Percentiles rank a stretch among this genome's conserved stretches.
Conservation (phyloP, 2,113 vertebrate species). For the Neotragus moschatus region DNA sequence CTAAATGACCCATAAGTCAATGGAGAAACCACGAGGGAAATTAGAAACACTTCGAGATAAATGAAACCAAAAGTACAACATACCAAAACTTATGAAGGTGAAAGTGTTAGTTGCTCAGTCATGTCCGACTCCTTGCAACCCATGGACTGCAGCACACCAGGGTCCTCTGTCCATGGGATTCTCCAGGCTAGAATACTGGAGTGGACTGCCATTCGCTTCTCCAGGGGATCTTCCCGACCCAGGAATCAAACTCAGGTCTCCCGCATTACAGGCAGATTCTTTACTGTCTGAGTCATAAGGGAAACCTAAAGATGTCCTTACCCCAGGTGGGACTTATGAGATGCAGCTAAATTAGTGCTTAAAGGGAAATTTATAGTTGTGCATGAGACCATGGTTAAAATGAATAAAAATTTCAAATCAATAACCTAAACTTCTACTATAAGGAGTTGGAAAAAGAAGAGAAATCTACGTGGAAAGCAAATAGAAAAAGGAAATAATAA, state of each 20-base stretch:
- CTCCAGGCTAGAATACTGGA: background rate
- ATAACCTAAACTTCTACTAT: background rate
- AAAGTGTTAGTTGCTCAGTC: background rate
- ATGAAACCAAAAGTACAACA: background rate
- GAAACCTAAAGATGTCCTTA: background rate
- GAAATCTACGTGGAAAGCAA: background rate
- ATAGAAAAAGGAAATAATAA: background rate
- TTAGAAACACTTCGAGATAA: background rate
- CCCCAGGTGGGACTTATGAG: background rate
- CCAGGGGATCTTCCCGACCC: background rate
- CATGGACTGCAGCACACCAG: background rate
- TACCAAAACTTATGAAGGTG: background rate
- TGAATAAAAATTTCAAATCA: background rate
- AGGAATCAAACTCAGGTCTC: background rate
- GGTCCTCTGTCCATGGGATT: background rate
- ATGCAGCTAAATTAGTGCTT: background rate
- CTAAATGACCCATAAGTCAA: background rate
- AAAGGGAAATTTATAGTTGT: background rate
- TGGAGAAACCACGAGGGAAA: background rate
- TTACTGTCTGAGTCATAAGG: background rate
- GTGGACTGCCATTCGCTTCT: background rate
- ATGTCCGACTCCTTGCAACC: rapidly evolving
- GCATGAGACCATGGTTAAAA: background rate
- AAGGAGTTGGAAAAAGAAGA: background rate
- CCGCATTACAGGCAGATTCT: rapidly evolving